Evolutionary conservation across 53 echinoderm and acorn worm genomes (phyloP), one percentile per base, ranked within the genome.

Genomic region (Paelopatides confundens): DNA sequence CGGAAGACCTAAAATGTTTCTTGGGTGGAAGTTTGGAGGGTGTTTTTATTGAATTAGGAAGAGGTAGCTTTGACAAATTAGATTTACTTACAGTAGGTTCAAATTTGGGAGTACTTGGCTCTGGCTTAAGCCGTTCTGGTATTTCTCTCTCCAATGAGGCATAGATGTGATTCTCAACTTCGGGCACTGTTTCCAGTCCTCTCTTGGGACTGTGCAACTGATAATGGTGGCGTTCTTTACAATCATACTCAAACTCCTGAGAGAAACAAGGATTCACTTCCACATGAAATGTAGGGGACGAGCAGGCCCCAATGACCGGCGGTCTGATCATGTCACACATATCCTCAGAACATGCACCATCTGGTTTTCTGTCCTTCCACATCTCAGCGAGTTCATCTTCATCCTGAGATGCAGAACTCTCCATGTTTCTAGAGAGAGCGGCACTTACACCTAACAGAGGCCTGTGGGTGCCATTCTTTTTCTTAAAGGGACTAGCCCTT

Each of bases 271-370:
- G 96, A 74, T 96, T 96, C 3, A 94, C 85, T 67, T 96, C 96
- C 18, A 96, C 96, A 46, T 96, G 94, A 96, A 96, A 96, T 29
- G 96, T 87, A 30, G 96, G 96, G 24, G 94, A 91, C 39, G 96
- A 91, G 86, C 96, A 96, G 23, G 96, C 96, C 24, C 96, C 96
- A 39, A 96, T 96, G 4, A 94, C 94, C 36, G 96, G 96, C 46
- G 96, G 96, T 11, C 96, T 93, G 29, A 92, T 93, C 46, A 89
- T 86, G 87, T 87, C 93, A 29, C 92, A 87, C 66, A 92, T 87
- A 50, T 97, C 97, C 62, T 96, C 95, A 6, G 88, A 90, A 76
- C 93, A 93, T 9, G 95, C 98, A 76, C 95, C 95, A 63, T 97
- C 95, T 34, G 95, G 95, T 82, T 94, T 88, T 46, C 95, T 85